Conservation (phyloP, 2,797 vertebrate genomes). For the Takifugu ocellatus region DNA sequence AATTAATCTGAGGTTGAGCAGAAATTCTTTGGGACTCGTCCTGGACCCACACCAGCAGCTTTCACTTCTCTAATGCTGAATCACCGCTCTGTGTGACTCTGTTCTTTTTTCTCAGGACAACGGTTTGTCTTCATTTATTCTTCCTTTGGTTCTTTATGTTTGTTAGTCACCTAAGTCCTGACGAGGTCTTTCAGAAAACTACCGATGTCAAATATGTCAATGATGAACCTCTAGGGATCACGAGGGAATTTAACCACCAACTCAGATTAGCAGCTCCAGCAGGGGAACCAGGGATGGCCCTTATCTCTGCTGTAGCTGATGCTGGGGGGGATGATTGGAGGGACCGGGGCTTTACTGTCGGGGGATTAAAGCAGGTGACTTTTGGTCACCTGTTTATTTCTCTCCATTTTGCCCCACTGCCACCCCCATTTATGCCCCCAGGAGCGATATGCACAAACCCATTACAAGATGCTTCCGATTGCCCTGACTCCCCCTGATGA, state of each 20-base stretch:
- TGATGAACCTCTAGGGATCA: too few relatives aligned
- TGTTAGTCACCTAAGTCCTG: too few relatives aligned
- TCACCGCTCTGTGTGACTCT: too few relatives aligned
- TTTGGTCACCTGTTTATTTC: slow-evolving; percentile 45
- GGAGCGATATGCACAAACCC: slow-evolving; percentile 40
- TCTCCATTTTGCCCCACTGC: slow-evolving; percentile 28
- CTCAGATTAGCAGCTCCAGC: slow-evolving; percentile 12
- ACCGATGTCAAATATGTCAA: too few relatives aligned
- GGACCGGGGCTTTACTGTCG: slow-evolving; percentile 21
- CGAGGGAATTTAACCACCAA: slow-evolving; percentile 10
- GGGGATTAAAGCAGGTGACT: slow-evolving; percentile 41
- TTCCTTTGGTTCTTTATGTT: too few relatives aligned
- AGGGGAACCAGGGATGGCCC: slow-evolving; percentile 13
- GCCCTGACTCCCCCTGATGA: slow-evolving; percentile 8
- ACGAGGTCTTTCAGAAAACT: too few relatives aligned
- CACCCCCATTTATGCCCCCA: slow-evolving; percentile 35
- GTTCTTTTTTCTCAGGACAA: too few relatives aligned
- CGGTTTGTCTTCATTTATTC: too few relatives aligned
- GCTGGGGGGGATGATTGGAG: slow-evolving; percentile 17
- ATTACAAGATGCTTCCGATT: slow-evolving; percentile 31
- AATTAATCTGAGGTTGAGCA: too few relatives aligned
- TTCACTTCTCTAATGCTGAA: background rate
- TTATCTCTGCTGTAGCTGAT: slow-evolving; percentile 14
- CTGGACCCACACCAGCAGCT: too few relatives aligned
- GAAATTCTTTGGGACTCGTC: too few relatives aligned